Conservation (phyloP, 2,113 vertebrate genomes). For the Mormyrus lacerda region DNA sequence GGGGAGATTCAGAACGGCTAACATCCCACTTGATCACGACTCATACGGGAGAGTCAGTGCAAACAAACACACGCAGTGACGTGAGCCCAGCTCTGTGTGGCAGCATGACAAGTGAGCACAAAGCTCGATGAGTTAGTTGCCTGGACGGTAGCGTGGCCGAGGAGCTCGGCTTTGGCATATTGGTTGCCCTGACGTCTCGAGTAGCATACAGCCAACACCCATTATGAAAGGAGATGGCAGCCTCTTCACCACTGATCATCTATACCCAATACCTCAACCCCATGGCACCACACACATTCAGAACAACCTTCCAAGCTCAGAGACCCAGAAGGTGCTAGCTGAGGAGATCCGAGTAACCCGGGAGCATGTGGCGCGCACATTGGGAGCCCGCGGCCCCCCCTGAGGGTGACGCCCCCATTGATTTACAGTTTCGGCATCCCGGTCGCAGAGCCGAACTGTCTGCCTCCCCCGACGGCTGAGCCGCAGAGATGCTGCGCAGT, state of each 20-base stretch:
- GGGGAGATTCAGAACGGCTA: not conserved
- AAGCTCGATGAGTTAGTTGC: not conserved
- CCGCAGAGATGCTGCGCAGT: conserved; percentile 42
- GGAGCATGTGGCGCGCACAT: conserved; percentile 10
- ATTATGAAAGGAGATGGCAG: not conserved
- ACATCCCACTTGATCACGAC: not conserved
- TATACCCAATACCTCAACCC: not conserved
- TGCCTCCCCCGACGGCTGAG: conserved; percentile 38
- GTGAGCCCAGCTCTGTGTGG: not conserved
- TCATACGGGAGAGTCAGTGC: not conserved
- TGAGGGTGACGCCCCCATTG: conserved; percentile 34
- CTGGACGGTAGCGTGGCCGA: not conserved
- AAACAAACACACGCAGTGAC: not conserved
- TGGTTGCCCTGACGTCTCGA: not conserved
- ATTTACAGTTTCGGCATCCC: conserved; percentile 51
- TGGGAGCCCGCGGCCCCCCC: conserved; percentile 3
- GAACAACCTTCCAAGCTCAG: not conserved
- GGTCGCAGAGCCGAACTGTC: conserved; percentile 49
- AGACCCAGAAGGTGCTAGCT: not conserved
- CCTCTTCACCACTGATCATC: no score
- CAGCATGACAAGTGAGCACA: not conserved
- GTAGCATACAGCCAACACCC: not conserved
- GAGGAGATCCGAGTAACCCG: conserved; percentile 17
- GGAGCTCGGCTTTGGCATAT: not conserved
- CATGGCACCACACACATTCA: not conserved